phyloP scores from a whole-genome alignment of 2,113 vertebrate species.

The Scopus umbretta region DNA sequence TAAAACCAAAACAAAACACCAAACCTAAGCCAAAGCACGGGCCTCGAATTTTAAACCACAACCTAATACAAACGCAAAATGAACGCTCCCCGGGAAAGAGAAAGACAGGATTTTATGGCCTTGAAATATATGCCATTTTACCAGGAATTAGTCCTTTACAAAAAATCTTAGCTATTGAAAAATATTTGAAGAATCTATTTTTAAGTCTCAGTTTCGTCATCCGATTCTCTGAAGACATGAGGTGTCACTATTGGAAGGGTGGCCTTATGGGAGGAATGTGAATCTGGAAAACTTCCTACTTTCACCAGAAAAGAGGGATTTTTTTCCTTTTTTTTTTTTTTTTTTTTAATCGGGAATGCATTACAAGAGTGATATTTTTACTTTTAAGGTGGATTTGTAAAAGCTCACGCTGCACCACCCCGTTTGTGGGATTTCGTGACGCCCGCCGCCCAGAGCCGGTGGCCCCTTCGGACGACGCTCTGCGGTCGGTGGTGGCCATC shows the following conservation, averaged over 20 bases:
- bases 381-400: not conserved
- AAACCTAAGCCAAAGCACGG: not conserved
- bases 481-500: no score
- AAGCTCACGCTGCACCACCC: not conserved
- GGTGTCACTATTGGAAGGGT: not conserved
- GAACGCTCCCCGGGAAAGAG: not conserved
- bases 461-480: no score
- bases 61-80: not conserved
- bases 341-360: not conserved
- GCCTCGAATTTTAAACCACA: not conserved
- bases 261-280: not conserved
- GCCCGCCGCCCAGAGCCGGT: accelerated
- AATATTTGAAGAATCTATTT: not conserved
- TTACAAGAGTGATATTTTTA: not conserved
- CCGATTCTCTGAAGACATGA: not conserved
- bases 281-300: not conserved
- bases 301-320: not conserved
- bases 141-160: not conserved
- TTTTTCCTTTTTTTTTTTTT: accelerated
- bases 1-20: not conserved
- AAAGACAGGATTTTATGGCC: not conserved
- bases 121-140: not conserved
- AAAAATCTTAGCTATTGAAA: not conserved
- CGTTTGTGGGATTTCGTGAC: not conserved
- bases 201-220: not conserved